These are phyloP conservation scores for Neocrepidodera transversa DNA, from an alignment of 2,888 invertebrate species.

Conservation along the genomic window DNA sequence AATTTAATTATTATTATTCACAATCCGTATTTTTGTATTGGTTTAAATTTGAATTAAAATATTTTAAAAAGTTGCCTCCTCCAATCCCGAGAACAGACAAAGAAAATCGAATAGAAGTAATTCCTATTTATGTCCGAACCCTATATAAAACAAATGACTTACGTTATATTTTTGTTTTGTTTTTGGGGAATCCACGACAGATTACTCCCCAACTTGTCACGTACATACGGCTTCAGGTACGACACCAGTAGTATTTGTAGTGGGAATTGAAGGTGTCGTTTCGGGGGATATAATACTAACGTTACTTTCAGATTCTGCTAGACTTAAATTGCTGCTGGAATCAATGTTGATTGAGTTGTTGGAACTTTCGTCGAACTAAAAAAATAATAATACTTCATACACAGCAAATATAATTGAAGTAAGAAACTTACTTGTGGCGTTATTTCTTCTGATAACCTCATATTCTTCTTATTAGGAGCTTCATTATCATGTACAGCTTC, in stretches of 20 bases:
- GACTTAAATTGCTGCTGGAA: constrained; percentile 59
- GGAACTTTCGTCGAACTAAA: constrained; percentile 61
- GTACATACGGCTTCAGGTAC: constrained; percentile 53
- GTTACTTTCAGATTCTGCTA: constrained; percentile 43
- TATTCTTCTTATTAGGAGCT: constrained; percentile 47
- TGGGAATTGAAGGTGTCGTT: constrained; percentile 11
- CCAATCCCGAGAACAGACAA: too few relatives aligned
- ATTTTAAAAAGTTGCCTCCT: too few relatives aligned
- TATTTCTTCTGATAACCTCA: constrained; percentile 54
- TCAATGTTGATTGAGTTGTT: constrained; percentile 60
- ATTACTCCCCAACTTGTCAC: constrained; percentile 47
- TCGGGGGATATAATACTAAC: constrained; percentile 39
- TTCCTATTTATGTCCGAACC: constrained; percentile 8
- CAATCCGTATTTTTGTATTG: too few relatives aligned
- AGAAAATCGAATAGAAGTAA: too few relatives aligned
- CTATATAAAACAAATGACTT: constrained; percentile 17
- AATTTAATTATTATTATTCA: too few relatives aligned
- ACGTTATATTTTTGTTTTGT: constrained; percentile 26
- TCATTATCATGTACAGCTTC: constrained; percentile 39
- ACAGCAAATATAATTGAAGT: too few relatives aligned
- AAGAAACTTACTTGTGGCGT: constrained; percentile 45
- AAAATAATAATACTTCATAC: too few relatives aligned
- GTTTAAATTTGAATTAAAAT: too few relatives aligned
- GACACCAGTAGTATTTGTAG: constrained; percentile 17
- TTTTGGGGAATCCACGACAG: constrained; percentile 14